Conservation (phyloP, 2,797 vertebrate species). For the Hozukius guyotensis region DNA sequence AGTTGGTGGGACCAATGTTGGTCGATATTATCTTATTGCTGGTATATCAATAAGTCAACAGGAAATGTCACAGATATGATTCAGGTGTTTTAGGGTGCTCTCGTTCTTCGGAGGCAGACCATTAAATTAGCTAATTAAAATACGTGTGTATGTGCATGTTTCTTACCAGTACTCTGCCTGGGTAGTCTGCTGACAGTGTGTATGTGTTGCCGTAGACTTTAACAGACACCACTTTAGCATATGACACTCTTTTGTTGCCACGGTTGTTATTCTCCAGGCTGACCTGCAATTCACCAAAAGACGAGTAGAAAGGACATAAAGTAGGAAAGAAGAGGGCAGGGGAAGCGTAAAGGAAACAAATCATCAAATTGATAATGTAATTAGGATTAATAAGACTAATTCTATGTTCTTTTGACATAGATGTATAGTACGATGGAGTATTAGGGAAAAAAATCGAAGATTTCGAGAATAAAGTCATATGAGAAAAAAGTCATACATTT, state of each 20-base stretch:
- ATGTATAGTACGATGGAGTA: background rate
- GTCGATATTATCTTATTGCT: background rate
- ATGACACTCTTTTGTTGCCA: slow-evolving; percentile 12
- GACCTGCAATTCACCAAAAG: slow-evolving; percentile 1
- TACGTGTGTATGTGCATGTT: background rate
- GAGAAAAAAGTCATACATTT: too few relatives aligned
- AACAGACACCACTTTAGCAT: slow-evolving; percentile 36
- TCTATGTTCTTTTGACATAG: background rate
- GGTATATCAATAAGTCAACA: background rate
- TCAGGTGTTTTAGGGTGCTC: too few relatives aligned
- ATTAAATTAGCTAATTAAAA: too few relatives aligned
- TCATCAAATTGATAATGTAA: too few relatives aligned
- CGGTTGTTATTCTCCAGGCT: slow-evolving; percentile 36
- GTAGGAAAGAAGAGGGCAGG: background rate
- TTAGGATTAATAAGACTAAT: background rate
- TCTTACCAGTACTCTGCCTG: slow-evolving; percentile 36
- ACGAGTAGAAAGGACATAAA: background rate
- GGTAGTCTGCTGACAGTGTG: background rate
- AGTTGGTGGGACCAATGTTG: too few relatives aligned
- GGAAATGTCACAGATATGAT: too few relatives aligned
- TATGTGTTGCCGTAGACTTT: slow-evolving; percentile 14
- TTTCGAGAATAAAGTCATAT: too few relatives aligned
- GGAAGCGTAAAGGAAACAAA: background rate
- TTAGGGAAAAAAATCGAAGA: too few relatives aligned
- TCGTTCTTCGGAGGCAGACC: too few relatives aligned